phyloP scores from a whole-genome alignment of 2,797 vertebrate genomes.

The Borostomias antarcticus region DNA sequence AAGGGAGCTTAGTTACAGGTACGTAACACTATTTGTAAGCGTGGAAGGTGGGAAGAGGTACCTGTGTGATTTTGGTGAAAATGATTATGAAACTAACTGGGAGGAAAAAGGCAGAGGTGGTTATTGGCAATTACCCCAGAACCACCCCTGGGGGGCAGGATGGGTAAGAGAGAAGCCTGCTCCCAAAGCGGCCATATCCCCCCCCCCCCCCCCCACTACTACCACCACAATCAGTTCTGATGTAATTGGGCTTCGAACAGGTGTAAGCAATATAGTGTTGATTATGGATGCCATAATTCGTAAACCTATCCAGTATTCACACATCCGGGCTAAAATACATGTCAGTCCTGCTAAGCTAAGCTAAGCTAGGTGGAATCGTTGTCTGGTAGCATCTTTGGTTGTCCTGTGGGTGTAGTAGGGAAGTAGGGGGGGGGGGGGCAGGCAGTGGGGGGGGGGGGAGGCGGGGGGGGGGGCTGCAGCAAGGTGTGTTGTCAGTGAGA shows the following conservation, averaged over 20 bases:
- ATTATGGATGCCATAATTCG: background rate
- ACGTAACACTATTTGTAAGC: no score
- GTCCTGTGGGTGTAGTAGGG: background rate
- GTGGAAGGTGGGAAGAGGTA: no score
- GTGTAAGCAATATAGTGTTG: background rate
- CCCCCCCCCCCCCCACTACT: no score
- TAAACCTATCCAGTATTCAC: background rate
- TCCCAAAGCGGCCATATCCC: no score
- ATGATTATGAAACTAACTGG: background rate
- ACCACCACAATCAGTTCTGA: background rate
- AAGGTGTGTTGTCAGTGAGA: background rate
- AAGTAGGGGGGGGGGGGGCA: background rate
- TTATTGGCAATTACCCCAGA: background rate
- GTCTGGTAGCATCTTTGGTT: background rate
- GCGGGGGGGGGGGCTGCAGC: background rate
- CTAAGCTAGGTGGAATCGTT: no score
- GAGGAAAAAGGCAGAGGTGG: constrained; percentile 29
- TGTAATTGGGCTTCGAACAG: background rate
- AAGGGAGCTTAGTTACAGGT: constrained; percentile 36
- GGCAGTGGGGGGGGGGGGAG: background rate
- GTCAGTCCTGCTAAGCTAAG: no score
- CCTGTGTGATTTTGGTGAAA: background rate
- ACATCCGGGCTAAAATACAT: background rate
- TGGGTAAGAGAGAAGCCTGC: background rate
- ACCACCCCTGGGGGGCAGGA: constrained; percentile 7